phyloP scores from a whole-genome alignment of 2,113 vertebrate genomes.

The Ginglymostoma cirratum region DNA sequence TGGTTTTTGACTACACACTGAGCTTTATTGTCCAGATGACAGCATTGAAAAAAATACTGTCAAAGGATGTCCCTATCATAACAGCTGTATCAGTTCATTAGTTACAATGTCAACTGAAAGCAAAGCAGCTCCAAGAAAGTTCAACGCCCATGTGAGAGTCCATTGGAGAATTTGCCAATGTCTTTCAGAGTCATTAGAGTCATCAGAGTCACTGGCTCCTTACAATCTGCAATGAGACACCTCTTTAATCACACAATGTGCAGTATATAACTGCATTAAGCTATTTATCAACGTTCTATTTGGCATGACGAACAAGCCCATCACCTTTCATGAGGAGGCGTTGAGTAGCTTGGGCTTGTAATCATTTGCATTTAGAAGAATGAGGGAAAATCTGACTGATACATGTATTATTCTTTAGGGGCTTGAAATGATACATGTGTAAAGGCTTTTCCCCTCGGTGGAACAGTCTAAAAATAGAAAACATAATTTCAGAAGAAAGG shows the following conservation, averaged over 20 bases:
- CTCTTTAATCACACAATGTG: not conserved
- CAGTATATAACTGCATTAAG: not conserved
- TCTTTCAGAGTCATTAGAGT: not conserved
- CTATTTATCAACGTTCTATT: not conserved
- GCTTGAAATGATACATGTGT: no score
- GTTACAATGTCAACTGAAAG: not conserved
- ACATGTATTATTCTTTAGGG: no score
- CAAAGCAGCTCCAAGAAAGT: not conserved
- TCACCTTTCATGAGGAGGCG: not conserved
- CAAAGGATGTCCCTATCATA: not conserved
- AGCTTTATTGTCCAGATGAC: not conserved
- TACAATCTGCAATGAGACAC: not conserved
- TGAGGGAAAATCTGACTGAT: no score
- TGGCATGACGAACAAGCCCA: not conserved
- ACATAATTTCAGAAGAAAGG: no score
- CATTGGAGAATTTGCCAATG: not conserved
- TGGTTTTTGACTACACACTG: not conserved
- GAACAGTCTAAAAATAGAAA: no score
- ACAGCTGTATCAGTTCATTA: not conserved
- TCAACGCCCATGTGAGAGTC: not conserved
- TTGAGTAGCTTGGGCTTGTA: no score
- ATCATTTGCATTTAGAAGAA: no score
- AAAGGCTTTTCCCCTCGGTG: no score
- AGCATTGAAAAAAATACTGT: not conserved
- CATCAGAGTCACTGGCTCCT: not conserved